Evolutionary conservation across 2,797 vertebrate genomes (phyloP).

Genomic region (Pseudopleuronectes americanus): DNA sequence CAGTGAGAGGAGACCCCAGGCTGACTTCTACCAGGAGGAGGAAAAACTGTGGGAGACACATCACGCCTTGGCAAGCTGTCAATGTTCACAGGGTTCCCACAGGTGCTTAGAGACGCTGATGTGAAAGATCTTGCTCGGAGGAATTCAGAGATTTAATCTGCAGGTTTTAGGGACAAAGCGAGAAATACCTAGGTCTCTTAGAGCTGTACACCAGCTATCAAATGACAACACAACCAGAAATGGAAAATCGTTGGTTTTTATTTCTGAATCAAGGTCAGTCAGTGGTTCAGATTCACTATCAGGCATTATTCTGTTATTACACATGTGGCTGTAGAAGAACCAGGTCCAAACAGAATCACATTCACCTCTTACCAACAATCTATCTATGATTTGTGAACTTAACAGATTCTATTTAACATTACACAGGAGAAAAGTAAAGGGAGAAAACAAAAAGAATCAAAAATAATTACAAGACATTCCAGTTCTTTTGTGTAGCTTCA

Average conservation of each 20-base stretch:
- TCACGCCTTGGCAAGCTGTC: conserved; percentile 22
- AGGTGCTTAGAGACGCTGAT: conserved; percentile 7
- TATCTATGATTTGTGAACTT: conserved; percentile 7
- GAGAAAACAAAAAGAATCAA: background rate
- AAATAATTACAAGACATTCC: conserved; percentile 52
- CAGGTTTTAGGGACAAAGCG: background rate
- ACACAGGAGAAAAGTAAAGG: conserved; percentile 11
- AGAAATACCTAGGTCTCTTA: background rate
- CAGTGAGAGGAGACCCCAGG: conserved; percentile 26
- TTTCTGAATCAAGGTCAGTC: conserved; percentile 50
- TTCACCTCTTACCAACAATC: conserved; percentile 12
- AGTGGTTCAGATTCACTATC: conserved; percentile 14
- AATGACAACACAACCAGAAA: background rate
- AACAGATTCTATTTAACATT: conserved; percentile 32
- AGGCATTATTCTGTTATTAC: conserved; percentile 16
- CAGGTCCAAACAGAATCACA: conserved; percentile 21
- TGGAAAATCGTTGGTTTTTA: conserved; percentile 54
- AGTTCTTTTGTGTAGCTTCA: conserved; percentile 57
- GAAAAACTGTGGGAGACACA: conserved; percentile 15
- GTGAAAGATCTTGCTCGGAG: background rate
- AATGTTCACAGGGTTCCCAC: conserved; percentile 32
- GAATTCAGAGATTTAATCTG: conserved; percentile 20
- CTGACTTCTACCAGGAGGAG: conserved; percentile 23
- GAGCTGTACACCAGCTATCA: background rate
- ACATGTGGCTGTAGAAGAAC: conserved; percentile 1